These are phyloP conservation scores for Agapetus fuscipes DNA, from an alignment of 2,888 invertebrate species.

Conservation along the genomic window DNA sequence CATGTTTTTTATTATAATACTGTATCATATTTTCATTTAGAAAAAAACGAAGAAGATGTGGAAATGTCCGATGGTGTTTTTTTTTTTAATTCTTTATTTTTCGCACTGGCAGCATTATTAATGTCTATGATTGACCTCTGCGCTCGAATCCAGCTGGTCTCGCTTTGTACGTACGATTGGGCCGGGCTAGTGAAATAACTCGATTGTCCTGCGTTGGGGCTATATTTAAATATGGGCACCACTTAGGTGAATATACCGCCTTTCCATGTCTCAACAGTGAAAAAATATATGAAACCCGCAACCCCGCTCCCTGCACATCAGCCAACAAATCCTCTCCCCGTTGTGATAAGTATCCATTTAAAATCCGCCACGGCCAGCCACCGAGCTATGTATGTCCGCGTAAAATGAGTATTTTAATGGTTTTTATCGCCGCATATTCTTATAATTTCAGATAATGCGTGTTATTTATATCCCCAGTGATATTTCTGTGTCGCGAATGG, in stretches of 20 bases:
- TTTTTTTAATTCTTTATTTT: no score
- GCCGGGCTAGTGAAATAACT: constrained; percentile 26
- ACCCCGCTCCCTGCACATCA: no score
- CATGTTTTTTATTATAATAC: no score
- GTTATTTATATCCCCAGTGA: constrained; percentile 17
- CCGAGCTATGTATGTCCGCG: constrained; percentile 43
- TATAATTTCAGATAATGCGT: constrained; percentile 16
- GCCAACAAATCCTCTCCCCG: constrained; percentile 13
- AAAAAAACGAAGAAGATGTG: no score
- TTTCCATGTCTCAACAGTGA: constrained; percentile 26
- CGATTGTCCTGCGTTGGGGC: constrained; percentile 34
- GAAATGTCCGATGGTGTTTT: no score
- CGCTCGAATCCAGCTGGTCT: constrained; percentile 30
- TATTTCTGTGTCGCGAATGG: constrained; percentile 13
- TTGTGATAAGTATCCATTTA: constrained; percentile 16
- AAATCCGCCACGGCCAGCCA: no score
- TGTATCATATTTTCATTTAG: no score
- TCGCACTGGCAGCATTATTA: constrained; percentile 35
- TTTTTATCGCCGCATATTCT: constrained; percentile 26
- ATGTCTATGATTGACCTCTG: constrained; percentile 50
- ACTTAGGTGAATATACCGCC: constrained; percentile 41
- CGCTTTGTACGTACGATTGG: constrained; percentile 31
- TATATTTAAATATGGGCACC: constrained; percentile 44
- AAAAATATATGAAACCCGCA: no score
- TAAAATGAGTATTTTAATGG: constrained; percentile 39